These are phyloP conservation scores for Argyrosomus regius DNA, from an alignment of 2,797 vertebrate species.

Conservation along the genomic window DNA sequence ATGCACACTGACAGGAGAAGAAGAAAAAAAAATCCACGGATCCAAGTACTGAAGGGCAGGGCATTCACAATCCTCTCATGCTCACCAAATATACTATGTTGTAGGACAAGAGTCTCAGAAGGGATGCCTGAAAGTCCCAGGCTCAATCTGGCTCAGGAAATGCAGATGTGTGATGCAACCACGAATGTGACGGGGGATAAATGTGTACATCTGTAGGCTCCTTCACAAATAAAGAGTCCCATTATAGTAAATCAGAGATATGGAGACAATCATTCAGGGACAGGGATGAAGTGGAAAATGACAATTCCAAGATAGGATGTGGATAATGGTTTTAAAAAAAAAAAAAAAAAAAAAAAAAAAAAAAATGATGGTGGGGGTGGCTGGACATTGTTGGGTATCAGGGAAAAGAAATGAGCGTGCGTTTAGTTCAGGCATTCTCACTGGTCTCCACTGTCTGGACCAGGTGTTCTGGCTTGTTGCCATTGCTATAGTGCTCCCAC, in stretches of 20 bases:
- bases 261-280: constrained; percentile 33
- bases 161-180: constrained; percentile 50
- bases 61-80: constrained; percentile 73
- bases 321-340: constrained; percentile 34
- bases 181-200: constrained; percentile 40
- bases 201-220: constrained; percentile 74
- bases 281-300: constrained; percentile 36
- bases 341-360: too few relatives aligned
- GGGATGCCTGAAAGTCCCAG: constrained; percentile 62
- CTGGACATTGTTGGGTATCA: background rate
- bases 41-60: constrained; percentile 60
- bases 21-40: constrained; percentile 55
- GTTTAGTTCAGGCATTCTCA: constrained; percentile 89
- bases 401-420: constrained; percentile 3
- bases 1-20: constrained; percentile 62
- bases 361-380: background rate
- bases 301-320: constrained; percentile 49
- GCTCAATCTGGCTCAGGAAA: constrained; percentile 74
- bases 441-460: constrained; percentile 90
- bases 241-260: constrained; percentile 32
- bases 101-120: constrained; percentile 78
- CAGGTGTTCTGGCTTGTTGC: constrained; percentile 94
- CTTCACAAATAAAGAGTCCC: constrained; percentile 72
- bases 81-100: constrained; percentile 65
- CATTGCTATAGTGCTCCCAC: constrained; percentile 94